Evolutionary conservation across 2,113 vertebrate genomes (phyloP), one percentile per base, ranked within the genome.

Genomic region (Argyrosomus japonicus): DNA sequence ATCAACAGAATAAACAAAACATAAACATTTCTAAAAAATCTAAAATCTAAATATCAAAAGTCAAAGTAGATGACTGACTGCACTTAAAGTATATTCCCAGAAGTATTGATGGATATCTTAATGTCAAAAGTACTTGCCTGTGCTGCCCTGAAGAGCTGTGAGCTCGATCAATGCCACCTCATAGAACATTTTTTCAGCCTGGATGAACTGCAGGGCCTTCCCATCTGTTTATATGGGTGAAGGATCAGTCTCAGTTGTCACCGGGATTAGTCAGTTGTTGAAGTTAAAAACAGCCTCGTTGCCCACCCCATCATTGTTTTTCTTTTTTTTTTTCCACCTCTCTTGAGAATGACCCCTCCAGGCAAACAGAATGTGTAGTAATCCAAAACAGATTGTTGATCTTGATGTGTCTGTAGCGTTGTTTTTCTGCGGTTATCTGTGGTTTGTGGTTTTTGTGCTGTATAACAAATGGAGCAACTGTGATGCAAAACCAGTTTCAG

Each of bases 181-280:
- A 62, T 95, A 95, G 94, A 95, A 95, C 94, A 95, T 96, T 91
- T 95, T 96, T 79, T 95, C 95, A 32, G 95, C 91, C 56, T 92
- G 93, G 89, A 91, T 95, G 94, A 97, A 95, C 94, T 81, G 69
- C 19, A 92, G 93, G 9, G 89, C 94, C 87, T 96, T 95, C 84
- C 91, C 92, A 90, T 95, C 95, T 97, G 94, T 95, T 96, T 94
- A 92, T 93, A 86, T 86, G 71, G 85, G 93, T 94, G 87, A 95
- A 95, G 94, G 93, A 93, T 95, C 90, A 92, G 90, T 86, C 85
- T 57, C 84, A 67, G 82, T 88, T 90, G 79, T 90, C 91, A 91
- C 13, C 29, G 48, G 91, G 87, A 92, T 91, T 88, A 89, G 87
- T 85, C 86, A 84, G 54, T 57, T 94, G 87, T 85, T 82, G 75